Evolutionary conservation across 1,140 invertebrate species (phyloP), one percentile per base, ranked within the genome.

Genomic region (Apolygus lucorum): DNA sequence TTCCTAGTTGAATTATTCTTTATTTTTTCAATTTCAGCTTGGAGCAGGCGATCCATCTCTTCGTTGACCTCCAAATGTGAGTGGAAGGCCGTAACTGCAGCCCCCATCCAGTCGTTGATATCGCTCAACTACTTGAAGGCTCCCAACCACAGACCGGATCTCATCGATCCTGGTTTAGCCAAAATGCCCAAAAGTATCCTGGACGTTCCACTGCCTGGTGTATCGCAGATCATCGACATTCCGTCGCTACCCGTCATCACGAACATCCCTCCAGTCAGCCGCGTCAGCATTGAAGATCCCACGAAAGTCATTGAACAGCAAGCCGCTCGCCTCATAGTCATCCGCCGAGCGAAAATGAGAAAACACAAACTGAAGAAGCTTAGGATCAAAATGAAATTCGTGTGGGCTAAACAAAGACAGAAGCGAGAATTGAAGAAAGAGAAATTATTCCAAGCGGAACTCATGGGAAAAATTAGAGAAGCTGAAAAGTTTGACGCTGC

Each of bases 281-380:
- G 13, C n/a, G 29, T 25, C 1, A 11, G 1, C 1, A 28, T 71
- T 24, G 24, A 65, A 34, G 71, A 72, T n/a, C 26, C 68, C 72
- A 11, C 28, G 13, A 49, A 68, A 28, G 69, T 52, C 2, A 42
- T 71, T 27, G 84, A 85, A 72, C 91, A 88, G 75, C 83, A 87
- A 75, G 90, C 91, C 0, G 84, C 82, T 0, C 79, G 88, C 64
- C 76, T 93, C 42, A 88, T 93, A 74, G 85, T 88, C 0, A 93
- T 93, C 59, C 83, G 92, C 52, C 81, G 85, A 59, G 85, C 83
- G 42, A 95, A 95, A 80, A 93, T 95, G 87, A 92, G 88, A 76
- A 90, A 88, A 75, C 92, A 94, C 75, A 91, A 93, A 77, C 80
- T 89, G 52, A 88, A 77, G 75, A 95, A 94, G 78, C 77, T 91